Conservation (phyloP, 2,888 invertebrate species). For the Noctua comes region DNA sequence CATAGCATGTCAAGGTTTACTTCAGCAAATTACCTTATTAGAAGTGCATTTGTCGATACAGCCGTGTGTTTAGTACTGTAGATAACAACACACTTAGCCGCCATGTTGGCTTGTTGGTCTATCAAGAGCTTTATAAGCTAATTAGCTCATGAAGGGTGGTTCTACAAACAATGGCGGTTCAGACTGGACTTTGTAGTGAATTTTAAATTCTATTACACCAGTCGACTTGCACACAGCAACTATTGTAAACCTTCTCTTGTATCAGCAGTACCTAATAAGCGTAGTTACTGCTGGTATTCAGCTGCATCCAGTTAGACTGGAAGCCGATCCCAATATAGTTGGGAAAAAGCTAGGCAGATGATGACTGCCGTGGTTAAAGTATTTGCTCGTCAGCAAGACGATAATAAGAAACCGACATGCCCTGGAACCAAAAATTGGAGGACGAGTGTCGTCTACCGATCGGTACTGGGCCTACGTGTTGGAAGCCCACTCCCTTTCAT, state of each 20-base stretch:
- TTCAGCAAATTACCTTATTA: slow-evolving; percentile 25
- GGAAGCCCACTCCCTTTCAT: background rate
- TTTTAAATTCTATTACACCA: background rate
- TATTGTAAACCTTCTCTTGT: background rate
- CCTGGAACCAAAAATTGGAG: background rate
- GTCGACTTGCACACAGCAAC: background rate
- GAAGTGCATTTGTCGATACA: slow-evolving; percentile 37
- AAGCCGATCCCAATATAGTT: too few species aligned
- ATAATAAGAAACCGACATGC: background rate
- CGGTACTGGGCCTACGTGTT: background rate
- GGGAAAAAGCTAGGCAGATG: too few species aligned
- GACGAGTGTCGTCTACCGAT: too few species aligned
- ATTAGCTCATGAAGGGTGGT: slow-evolving; percentile 16
- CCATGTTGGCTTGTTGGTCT: slow-evolving; percentile 26
- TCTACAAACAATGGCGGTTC: slow-evolving; percentile 1
- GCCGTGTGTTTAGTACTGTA: background rate
- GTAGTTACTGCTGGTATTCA: background rate
- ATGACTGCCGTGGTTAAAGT: background rate
- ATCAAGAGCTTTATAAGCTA: slow-evolving; percentile 19
- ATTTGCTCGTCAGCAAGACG: background rate
- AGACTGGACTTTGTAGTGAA: too few species aligned
- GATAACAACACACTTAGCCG: slow-evolving; percentile 33
- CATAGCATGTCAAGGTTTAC: slow-evolving; percentile 34
- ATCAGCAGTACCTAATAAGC: background rate
- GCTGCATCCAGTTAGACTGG: too few species aligned